These are phyloP conservation scores for Calameuta idolon DNA, from an alignment of 2,888 invertebrate species.

Conservation along the genomic window DNA sequence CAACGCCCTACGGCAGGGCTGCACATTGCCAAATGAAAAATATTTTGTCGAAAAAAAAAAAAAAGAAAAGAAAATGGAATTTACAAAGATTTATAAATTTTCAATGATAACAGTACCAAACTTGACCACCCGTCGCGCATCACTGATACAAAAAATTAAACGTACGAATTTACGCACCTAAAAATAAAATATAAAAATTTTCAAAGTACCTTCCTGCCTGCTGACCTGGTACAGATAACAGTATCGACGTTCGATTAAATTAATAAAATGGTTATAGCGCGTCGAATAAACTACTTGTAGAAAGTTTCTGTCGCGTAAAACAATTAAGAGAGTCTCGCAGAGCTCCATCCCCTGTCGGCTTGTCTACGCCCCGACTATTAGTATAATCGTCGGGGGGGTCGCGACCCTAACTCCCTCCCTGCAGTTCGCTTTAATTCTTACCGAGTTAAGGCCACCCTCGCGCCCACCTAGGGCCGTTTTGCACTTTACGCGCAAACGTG, in stretches of 20 bases:
- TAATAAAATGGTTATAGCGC: background rate
- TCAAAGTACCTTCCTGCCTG: background rate
- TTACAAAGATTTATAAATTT: background rate
- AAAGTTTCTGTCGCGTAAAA: conserved; percentile 52
- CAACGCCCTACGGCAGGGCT: background rate
- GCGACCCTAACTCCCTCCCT: conserved; percentile 51
- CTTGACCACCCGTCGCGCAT: background rate
- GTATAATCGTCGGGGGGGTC: conserved; percentile 59
- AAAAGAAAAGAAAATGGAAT: background rate
- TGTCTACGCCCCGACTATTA: conserved; percentile 62
- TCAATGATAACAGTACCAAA: background rate
- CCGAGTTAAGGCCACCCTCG: conserved; percentile 52
- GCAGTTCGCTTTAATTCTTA: conserved; percentile 60
- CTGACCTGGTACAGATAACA: background rate
- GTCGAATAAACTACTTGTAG: background rate
- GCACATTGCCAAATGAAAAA: background rate
- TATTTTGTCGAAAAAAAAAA: background rate
- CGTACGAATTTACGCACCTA: background rate
- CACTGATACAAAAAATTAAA: background rate
- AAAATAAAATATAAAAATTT: background rate
- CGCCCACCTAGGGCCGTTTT: conserved; percentile 29
- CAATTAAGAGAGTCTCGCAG: conserved; percentile 54
- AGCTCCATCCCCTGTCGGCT: conserved; percentile 32
- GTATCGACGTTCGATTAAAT: too few species aligned
- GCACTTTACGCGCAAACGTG: conserved; percentile 34